Percentiles rank a stretch among this genome's conserved stretches.
These are phyloP conservation scores for Cerastis leucographa DNA, from an alignment of 2,888 invertebrate species.

Conservation along the genomic window DNA sequence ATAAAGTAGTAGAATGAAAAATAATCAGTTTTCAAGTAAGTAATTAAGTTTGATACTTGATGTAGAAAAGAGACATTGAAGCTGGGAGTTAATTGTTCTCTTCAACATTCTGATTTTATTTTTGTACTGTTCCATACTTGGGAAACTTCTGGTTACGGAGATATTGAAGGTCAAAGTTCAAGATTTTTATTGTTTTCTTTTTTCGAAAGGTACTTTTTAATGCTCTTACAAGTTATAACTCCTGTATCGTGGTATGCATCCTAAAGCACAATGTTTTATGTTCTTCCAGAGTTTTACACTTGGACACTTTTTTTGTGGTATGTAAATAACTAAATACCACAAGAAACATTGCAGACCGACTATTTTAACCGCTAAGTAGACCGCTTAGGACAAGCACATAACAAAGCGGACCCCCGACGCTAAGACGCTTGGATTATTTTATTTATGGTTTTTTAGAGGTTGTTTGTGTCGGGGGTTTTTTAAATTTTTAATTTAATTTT, in stretches of 20 bases:
- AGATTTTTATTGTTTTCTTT: neutral
- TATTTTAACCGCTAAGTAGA: no score
- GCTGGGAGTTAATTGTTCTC: neutral
- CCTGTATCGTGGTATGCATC: neutral
- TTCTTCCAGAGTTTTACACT: neutral
- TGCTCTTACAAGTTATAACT: neutral
- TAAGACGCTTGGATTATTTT: no score
- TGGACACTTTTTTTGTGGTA: neutral
- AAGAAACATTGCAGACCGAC: neutral
- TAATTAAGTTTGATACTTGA: neutral
- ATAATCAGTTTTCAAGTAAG: neutral
- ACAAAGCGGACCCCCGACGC: no score
- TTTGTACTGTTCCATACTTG: neutral
- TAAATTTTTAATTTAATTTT: no score
- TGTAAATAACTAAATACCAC: no score
- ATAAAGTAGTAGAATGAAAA: neutral
- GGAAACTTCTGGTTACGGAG: neutral
- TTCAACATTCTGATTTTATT: neutral
- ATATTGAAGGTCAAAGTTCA: slow-evolving; percentile 9
- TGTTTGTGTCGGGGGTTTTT: no score
- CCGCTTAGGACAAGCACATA: no score
- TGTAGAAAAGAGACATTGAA: neutral
- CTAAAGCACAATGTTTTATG: neutral
- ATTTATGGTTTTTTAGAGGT: no score
- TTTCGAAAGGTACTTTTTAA: neutral